phyloP scores from a whole-genome alignment of 2,113 vertebrate species.

The Scalopus aquaticus region DNA sequence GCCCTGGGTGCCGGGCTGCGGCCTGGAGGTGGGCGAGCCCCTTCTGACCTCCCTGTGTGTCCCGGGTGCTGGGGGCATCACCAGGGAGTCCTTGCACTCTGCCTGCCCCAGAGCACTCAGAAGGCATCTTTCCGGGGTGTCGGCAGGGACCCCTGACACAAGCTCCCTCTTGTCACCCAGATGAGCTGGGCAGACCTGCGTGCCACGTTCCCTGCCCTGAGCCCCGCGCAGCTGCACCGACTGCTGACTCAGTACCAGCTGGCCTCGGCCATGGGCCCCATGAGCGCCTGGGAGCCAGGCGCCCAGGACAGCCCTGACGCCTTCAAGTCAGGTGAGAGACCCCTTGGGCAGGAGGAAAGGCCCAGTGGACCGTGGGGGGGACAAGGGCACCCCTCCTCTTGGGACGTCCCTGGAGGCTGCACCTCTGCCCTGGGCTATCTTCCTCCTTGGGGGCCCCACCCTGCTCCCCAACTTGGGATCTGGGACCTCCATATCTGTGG shows the following conservation, averaged over 20 bases:
- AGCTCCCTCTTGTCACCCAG: conserved; percentile 76
- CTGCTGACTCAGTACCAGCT: conserved; percentile 94
- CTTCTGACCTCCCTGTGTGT: fast-evolving
- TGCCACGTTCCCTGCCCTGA: conserved; percentile 89
- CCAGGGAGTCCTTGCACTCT: neutral
- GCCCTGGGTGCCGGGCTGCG: neutral
- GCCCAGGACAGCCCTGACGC: conserved; percentile 88
- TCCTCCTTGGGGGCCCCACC: too few relatives aligned
- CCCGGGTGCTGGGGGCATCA: fast-evolving
- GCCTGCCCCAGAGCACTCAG: fast-evolving
- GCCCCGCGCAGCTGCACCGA: conserved; percentile 92
- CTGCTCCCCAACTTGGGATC: neutral
- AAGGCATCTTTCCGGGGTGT: too few relatives aligned
- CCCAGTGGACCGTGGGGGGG: neutral
- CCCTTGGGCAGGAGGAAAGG: fast-evolving
- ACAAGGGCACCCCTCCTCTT: too few relatives aligned
- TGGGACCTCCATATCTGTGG: fast-evolving
- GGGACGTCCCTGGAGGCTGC: neutral
- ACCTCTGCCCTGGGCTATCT: too few relatives aligned
- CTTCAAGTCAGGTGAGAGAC: conserved; percentile 88
- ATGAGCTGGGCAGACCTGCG: conserved; percentile 91
- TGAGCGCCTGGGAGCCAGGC: conserved; percentile 89
- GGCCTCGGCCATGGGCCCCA: conserved; percentile 88
- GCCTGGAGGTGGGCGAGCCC: neutral
- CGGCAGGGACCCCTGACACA: fast-evolving